These are phyloP conservation scores for Leptinotarsa lineolata DNA, from an alignment of 1,140 invertebrate genomes.

Conservation along the genomic window DNA sequence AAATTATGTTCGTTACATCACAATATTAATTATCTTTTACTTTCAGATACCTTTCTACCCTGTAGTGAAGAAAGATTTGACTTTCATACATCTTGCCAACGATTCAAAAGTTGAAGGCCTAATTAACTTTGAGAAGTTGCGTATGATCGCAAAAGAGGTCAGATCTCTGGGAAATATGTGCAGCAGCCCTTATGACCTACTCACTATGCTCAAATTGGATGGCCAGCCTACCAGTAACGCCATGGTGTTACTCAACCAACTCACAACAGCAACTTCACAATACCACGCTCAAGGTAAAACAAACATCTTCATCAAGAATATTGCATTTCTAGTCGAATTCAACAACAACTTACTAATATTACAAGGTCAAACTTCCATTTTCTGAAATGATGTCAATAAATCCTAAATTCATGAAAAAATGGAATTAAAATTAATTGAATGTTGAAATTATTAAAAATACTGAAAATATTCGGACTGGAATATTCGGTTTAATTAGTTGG, in stretches of 20 bases:
- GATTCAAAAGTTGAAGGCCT: slow-evolving; percentile 90
- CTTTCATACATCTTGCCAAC: slow-evolving; percentile 97
- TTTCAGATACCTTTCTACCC: slow-evolving; percentile 93
- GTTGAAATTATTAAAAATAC: too few species aligned
- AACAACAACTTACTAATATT: too few species aligned
- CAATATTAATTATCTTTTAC: not conserved
- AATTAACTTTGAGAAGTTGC: slow-evolving; percentile 97
- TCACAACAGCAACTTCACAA: slow-evolving; percentile 68
- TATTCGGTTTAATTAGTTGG: too few species aligned
- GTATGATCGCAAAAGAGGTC: slow-evolving; percentile 98
- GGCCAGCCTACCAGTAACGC: slow-evolving; percentile 85
- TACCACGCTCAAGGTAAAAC: slow-evolving; percentile 50
- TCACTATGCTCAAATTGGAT: slow-evolving; percentile 82
- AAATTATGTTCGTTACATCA: too few species aligned
- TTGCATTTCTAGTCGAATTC: too few species aligned
- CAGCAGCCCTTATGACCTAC: slow-evolving; percentile 87
- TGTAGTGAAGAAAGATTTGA: slow-evolving; percentile 96
- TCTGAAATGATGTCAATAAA: too few species aligned
- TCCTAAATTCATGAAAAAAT: too few species aligned
- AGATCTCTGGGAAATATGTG: slow-evolving; percentile 93
- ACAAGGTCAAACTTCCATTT: too few species aligned
- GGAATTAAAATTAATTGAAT: too few species aligned
- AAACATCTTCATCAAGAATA: too few species aligned
- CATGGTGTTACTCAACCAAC: slow-evolving; percentile 86
- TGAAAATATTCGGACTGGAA: too few species aligned